These are phyloP conservation scores for Caenorhabditis wallacei DNA, from an alignment of 2,888 invertebrate species.

Conservation along the genomic window DNA sequence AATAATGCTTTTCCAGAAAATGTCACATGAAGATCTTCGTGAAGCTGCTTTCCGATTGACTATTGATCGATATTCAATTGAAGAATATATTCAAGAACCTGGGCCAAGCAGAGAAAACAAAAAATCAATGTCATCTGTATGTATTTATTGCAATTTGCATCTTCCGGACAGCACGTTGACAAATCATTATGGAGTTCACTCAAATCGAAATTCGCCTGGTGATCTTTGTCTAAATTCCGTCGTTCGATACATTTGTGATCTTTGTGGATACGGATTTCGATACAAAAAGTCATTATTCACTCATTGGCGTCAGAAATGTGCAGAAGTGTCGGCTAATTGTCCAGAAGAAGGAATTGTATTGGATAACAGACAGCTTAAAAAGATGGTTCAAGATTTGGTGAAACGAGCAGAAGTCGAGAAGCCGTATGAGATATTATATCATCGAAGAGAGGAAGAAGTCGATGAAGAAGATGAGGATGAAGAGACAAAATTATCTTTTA, in stretches of 20 bases:
- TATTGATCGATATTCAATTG: constrained; percentile 7
- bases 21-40: constrained; percentile 25
- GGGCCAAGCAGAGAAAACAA: neutral
- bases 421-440: neutral
- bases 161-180: constrained; percentile 5
- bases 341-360: neutral
- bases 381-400: constrained; percentile 22
- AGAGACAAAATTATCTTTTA: constrained; percentile 13
- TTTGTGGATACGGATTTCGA: constrained; percentile 54
- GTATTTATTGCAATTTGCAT: constrained; percentile 22
- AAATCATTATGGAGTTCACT: constrained; percentile 20
- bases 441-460: constrained; percentile 1
- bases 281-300: constrained; percentile 32
- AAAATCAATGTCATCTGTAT: neutral
- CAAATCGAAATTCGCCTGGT: neutral
- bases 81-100: neutral
- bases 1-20: constrained; percentile 1
- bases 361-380: constrained; percentile 8
- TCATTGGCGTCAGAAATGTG: constrained; percentile 34
- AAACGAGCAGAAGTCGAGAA: neutral
- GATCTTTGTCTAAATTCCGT: neutral
- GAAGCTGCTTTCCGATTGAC: constrained; percentile 37
- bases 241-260: constrained; percentile 38
- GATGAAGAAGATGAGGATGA: constrained; percentile 16
- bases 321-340: constrained; percentile 7